Percentiles rank a stretch among this genome's conserved stretches.
These are phyloP conservation scores for Petromus typicus DNA, from an alignment of 2,113 vertebrate species.

Conservation along the genomic window DNA sequence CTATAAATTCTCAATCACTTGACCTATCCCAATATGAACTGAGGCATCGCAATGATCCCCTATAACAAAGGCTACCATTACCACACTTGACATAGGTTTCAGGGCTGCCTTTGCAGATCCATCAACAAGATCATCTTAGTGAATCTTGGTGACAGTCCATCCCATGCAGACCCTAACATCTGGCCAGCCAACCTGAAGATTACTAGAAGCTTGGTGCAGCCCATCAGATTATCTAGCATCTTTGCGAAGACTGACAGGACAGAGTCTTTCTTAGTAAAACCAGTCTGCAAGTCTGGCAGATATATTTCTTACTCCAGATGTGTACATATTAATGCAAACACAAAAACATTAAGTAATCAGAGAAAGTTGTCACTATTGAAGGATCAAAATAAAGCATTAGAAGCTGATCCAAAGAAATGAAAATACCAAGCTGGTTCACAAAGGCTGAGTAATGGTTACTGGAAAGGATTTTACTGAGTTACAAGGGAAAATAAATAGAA, in stretches of 20 bases:
- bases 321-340: background rate
- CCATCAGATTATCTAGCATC: background rate
- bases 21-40: background rate
- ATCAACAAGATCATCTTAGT: background rate
- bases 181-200: background rate
- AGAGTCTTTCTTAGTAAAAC: background rate
- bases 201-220: background rate
- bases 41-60: background rate
- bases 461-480: background rate
- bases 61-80: background rate
- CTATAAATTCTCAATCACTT: background rate
- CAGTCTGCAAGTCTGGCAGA: background rate
- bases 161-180: background rate
- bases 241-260: background rate
- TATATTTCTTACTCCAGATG: background rate
- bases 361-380: background rate
- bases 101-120: background rate
- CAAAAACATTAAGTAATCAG: background rate
- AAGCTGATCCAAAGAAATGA: background rate
- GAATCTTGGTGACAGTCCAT: background rate
- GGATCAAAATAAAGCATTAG: background rate
- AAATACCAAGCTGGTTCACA: background rate
- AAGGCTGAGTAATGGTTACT: too few species aligned
- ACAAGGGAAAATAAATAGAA: background rate
- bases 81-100: background rate